Evolutionary conservation across 2,888 invertebrate genomes (phyloP).

Genomic region (Branchipolynoe longqiensis): DNA sequence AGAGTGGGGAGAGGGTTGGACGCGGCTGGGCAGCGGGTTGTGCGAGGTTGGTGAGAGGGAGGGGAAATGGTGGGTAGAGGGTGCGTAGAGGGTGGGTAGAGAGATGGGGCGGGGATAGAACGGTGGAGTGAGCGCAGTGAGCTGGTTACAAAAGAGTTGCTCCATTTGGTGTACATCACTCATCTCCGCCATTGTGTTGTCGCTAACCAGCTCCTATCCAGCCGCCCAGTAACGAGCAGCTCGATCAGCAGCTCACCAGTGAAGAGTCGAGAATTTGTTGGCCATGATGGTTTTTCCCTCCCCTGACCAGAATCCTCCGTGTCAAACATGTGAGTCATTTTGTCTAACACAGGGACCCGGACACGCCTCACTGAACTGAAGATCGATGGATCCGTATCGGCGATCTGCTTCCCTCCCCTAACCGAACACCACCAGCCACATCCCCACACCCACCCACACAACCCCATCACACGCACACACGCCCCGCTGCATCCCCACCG

Average conservation of each 20-base stretch:
- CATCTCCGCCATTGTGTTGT: neutral
- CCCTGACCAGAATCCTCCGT: neutral
- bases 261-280: constrained; percentile 49
- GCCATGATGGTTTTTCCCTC: no score
- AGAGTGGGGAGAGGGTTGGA: no score
- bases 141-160: no score
- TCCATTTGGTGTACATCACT: no score
- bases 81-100: no score
- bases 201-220: neutral
- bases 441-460: neutral
- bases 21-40: no score
- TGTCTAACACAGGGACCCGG: constrained; percentile 33
- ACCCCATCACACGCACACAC: neutral
- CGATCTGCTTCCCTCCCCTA: neutral
- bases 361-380: neutral
- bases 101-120: no score
- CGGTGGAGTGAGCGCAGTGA: no score
- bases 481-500: neutral
- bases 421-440: neutral
- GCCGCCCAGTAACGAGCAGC: neutral
- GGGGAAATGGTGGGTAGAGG: no score
- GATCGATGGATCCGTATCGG: constrained; percentile 35
- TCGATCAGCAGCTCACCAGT: neutral
- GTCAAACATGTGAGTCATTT: constrained; percentile 54
- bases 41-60: no score